phyloP scores from a whole-genome alignment of 2,797 vertebrate genomes.

The Epinephelus coioides region DNA sequence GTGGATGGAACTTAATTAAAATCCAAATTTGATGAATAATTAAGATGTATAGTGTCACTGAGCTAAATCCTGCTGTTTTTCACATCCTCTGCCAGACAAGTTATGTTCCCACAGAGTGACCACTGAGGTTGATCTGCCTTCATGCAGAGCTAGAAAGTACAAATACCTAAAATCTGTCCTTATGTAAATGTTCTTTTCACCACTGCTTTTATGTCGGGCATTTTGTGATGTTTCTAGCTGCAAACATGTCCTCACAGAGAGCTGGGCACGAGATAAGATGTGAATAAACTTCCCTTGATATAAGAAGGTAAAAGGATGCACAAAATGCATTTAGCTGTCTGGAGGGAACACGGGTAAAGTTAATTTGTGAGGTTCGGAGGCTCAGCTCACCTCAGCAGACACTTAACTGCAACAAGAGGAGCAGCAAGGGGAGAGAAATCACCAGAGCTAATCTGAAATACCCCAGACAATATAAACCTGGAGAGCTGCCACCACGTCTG shows the following conservation, averaged over 20 bases:
- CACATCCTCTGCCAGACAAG: conserved; percentile 26
- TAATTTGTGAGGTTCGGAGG: conserved; percentile 20
- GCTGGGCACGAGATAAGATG: conserved; percentile 13
- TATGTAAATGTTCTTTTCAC: too few species aligned
- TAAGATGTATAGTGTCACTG: conserved; percentile 26
- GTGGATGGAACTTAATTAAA: conserved; percentile 56
- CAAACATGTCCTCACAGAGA: neutral
- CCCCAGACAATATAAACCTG: conserved; percentile 36
- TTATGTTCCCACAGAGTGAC: conserved; percentile 10
- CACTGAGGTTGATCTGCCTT: conserved; percentile 18
- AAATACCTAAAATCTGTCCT: neutral
- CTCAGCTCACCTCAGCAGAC: neutral
- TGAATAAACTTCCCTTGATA: conserved; percentile 19
- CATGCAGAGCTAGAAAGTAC: neutral
- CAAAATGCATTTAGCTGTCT: neutral
- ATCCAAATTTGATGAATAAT: conserved; percentile 58
- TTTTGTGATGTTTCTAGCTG: conserved; percentile 16
- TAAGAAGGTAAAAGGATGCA: conserved; percentile 23
- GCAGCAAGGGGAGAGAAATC: conserved; percentile 21
- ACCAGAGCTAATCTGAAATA: conserved; percentile 44
- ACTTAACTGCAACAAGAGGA: conserved; percentile 13
- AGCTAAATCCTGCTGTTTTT: conserved; percentile 37
- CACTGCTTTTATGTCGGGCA: neutral
- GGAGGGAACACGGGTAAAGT: conserved; percentile 15
- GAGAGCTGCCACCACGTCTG: conserved; percentile 49